phyloP scores from a whole-genome alignment of 2,888 invertebrate species.

The Hypselothyrea guttata region DNA sequence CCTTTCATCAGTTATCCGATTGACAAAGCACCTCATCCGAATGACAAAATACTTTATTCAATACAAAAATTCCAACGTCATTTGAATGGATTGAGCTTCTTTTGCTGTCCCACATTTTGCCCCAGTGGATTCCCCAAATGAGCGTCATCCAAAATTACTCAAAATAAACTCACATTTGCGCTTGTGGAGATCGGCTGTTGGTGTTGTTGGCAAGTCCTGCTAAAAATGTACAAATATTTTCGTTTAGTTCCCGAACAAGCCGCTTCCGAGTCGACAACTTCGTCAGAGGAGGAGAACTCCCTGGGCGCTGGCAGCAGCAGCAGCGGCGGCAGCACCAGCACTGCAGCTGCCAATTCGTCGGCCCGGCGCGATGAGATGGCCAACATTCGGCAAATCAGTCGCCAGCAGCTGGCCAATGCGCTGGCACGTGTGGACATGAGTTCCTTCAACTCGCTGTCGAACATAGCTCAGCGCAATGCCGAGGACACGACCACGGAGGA shows the following conservation, averaged over 20 bases:
- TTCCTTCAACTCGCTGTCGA: conserved; percentile 81
- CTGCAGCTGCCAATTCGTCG: conserved; percentile 53
- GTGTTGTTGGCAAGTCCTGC: too few relatives aligned
- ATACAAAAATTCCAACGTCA: too few relatives aligned
- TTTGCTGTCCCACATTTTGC: too few relatives aligned
- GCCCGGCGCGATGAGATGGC: conserved; percentile 73
- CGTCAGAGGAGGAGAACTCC: conserved; percentile 81
- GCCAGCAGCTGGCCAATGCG: conserved; percentile 80
- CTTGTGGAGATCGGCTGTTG: too few relatives aligned
- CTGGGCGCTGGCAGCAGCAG: conserved; percentile 74
- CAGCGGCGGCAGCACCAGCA: conserved; percentile 60
- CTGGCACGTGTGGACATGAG: conserved; percentile 77
- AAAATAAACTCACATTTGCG: too few relatives aligned
- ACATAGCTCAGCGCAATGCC: conserved; percentile 81
- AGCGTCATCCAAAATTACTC: too few relatives aligned
- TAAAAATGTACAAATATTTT: too few relatives aligned
- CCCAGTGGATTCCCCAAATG: too few relatives aligned
- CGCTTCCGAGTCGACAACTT: conserved; percentile 81
- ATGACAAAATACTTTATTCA: too few relatives aligned
- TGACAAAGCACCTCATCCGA: too few relatives aligned
- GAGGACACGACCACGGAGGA: conserved; percentile 61
- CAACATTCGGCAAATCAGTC: conserved; percentile 81
- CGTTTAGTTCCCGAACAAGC: conserved; percentile 77
- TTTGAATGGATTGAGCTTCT: too few relatives aligned
- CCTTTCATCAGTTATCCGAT: too few relatives aligned